Evolutionary conservation across 2,113 vertebrate genomes (phyloP).

Genomic region (Entelurus aequoreus): DNA sequence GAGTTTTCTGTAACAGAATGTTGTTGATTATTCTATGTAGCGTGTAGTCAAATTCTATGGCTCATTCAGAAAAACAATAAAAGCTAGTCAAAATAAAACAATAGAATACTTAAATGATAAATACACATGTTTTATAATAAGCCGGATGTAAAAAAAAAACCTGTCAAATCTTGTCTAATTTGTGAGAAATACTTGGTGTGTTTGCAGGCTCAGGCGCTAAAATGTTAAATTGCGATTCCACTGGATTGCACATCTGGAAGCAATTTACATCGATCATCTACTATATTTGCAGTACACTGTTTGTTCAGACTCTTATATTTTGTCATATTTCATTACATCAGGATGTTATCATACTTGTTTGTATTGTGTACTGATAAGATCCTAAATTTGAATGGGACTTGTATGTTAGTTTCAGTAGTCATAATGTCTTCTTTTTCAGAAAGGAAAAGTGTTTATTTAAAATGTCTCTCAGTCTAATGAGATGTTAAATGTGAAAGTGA

Average conservation of each 20-base stretch:
- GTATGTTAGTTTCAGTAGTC: too few relatives aligned
- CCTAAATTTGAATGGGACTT: background rate
- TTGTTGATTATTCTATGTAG: too few relatives aligned
- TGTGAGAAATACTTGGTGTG: background rate
- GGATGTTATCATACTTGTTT: background rate
- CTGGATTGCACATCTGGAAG: slow-evolving; percentile 1
- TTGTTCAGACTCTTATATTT: background rate
- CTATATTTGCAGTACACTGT: background rate
- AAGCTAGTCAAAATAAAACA: too few relatives aligned
- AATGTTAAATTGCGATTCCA: background rate
- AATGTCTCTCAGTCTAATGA: background rate
- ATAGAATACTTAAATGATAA: too few relatives aligned
- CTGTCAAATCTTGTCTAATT: background rate
- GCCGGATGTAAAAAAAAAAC: too few relatives aligned
- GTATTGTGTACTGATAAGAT: background rate
- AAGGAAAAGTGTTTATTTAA: background rate
- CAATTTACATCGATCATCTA: background rate
- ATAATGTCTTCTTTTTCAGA: background rate
- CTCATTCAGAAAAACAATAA: too few relatives aligned
- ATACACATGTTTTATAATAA: too few relatives aligned
- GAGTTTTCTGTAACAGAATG: background rate
- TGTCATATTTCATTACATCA: background rate
- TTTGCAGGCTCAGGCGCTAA: background rate
- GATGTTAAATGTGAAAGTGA: background rate
- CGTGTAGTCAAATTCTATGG: too few relatives aligned